phyloP scores from a whole-genome alignment of 2,113 vertebrate genomes.

The Rostratula benghalensis region DNA sequence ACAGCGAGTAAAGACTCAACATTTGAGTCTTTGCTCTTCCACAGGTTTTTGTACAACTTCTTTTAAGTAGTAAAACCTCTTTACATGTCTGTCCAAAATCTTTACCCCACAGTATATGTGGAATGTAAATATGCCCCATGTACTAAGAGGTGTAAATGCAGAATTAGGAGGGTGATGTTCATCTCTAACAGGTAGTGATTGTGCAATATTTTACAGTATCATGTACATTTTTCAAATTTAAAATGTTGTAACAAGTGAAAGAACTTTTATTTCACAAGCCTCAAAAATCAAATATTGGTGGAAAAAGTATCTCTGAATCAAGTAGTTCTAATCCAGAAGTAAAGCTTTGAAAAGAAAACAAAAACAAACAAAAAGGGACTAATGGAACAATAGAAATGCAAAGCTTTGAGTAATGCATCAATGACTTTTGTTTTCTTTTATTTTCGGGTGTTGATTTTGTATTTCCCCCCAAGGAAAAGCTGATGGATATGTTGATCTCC shows the following conservation, averaged over 20 bases:
- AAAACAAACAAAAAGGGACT: neutral
- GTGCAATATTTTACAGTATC: neutral
- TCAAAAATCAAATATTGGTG: neutral
- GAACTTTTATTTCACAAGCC: neutral
- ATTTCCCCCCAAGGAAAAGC: neutral
- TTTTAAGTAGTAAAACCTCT: neutral
- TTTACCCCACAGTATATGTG: neutral
- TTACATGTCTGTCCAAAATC: neutral
- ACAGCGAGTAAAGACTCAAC: neutral
- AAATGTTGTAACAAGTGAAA: neutral
- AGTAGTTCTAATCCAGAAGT: neutral
- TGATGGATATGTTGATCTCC: neutral
- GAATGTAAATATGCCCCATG: neutral
- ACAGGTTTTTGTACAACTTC: neutral
- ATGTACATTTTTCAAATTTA: neutral
- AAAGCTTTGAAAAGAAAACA: neutral
- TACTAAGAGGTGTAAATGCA: neutral
- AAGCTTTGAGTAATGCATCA: neutral
- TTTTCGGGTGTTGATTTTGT: neutral
- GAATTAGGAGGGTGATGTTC: neutral
- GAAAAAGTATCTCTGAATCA: neutral
- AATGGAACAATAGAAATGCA: neutral
- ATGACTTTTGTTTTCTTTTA: neutral
- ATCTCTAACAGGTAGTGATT: neutral
- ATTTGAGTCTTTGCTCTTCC: neutral